These are phyloP conservation scores for Chionis minor DNA, from an alignment of 2,113 vertebrate genomes.

Conservation along the genomic window DNA sequence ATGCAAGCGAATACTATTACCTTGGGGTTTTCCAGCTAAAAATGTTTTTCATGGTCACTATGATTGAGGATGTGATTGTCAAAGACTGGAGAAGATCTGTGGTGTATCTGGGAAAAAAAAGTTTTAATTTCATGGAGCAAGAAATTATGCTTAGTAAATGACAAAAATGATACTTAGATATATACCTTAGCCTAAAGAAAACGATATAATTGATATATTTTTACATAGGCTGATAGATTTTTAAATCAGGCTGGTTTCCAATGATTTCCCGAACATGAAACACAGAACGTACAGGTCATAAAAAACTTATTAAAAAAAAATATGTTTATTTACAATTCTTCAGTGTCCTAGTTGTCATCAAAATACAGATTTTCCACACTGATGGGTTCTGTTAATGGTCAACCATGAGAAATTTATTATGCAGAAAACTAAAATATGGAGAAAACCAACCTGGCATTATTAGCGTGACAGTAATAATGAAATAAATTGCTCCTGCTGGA, in stretches of 20 bases:
- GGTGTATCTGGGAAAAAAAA: neutral
- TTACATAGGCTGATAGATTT: neutral
- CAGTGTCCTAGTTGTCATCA: neutral
- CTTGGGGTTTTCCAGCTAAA: neutral
- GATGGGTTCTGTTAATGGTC: neutral
- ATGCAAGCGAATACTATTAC: neutral
- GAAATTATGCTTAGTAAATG: neutral
- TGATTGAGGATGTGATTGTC: neutral
- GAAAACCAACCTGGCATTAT: neutral
- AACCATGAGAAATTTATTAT: neutral
- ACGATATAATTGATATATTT: neutral
- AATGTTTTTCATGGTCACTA: neutral
- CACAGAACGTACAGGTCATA: neutral
- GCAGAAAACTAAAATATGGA: neutral
- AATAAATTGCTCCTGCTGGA: neutral
- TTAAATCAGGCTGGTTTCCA: neutral
- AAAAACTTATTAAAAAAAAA: fast-evolving
- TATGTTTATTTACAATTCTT: neutral
- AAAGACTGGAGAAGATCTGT: neutral
- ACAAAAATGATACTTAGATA: neutral
- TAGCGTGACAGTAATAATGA: neutral
- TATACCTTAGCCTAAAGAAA: neutral
- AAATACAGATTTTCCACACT: neutral
- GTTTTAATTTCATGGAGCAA: neutral
- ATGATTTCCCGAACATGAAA: neutral